Conservation (phyloP, 2,888 invertebrate species). For the Erebia ligea region DNA sequence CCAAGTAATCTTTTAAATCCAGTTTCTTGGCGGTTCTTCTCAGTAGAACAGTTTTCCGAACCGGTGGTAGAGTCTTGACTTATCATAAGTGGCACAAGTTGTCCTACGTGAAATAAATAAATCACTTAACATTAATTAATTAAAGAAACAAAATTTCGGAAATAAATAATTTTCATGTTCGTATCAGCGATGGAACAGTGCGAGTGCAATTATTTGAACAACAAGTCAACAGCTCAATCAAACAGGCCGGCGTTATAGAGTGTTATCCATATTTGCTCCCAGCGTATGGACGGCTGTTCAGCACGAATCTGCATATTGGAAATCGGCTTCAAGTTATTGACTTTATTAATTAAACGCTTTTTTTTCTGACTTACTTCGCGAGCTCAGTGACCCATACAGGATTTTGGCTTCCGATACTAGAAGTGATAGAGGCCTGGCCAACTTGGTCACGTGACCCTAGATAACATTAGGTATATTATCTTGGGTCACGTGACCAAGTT, state of each 20-base stretch:
- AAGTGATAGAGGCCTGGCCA: too few species aligned
- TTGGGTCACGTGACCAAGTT: too few species aligned
- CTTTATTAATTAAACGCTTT: conserved; percentile 10
- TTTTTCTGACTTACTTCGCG: not conserved
- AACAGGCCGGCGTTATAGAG: conserved; percentile 40
- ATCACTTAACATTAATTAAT: not conserved
- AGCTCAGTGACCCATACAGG: too few species aligned
- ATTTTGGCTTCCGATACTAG: too few species aligned
- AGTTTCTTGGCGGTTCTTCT: too few species aligned
- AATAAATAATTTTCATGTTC: conserved; percentile 5
- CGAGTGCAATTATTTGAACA: conserved; percentile 42
- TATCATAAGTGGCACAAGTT: too few species aligned
- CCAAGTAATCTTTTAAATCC: too few species aligned
- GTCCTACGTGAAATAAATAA: too few species aligned
- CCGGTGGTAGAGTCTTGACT: too few species aligned
- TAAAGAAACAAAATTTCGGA: conserved; percentile 2
- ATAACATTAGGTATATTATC: too few species aligned
- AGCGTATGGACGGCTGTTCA: conserved; percentile 30
- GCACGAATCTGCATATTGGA: conserved; percentile 31
- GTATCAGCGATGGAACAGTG: conserved; percentile 7
- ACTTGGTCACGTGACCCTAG: too few species aligned
- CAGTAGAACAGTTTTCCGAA: too few species aligned
- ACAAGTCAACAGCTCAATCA: conserved; percentile 40
- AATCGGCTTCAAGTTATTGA: conserved; percentile 22
- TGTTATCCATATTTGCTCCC: conserved; percentile 44